Conservation (phyloP, 2,113 vertebrate species). For the Oncorhynchus nerka region DNA sequence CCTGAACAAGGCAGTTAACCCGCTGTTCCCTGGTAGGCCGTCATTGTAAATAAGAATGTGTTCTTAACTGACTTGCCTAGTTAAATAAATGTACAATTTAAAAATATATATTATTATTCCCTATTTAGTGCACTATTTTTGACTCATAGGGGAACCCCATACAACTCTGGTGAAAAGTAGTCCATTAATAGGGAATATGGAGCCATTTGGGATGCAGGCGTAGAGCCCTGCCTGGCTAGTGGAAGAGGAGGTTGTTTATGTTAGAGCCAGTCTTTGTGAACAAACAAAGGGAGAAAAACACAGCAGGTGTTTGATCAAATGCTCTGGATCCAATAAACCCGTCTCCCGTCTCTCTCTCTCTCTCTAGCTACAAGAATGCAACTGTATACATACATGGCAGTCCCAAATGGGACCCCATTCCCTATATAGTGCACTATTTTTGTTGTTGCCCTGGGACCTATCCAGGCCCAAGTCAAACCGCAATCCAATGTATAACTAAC, state of each 20-base stretch:
- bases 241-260: constrained; percentile 66
- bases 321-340: constrained; percentile 33
- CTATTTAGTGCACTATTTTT: no score
- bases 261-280: constrained; percentile 62
- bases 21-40: no score
- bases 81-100: no score
- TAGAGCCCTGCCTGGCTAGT: constrained; percentile 21
- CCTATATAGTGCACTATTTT: no score
- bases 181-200: constrained; percentile 1
- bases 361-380: background rate
- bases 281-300: constrained; percentile 59
- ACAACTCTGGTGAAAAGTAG: no score
- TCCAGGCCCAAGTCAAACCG: constrained; percentile 6
- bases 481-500: no score
- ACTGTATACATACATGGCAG: constrained; percentile 4
- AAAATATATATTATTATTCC: constrained; percentile 19
- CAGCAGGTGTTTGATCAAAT: constrained; percentile 37
- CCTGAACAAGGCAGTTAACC: no score
- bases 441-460: no score
- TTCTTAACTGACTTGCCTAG: no score
- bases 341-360: constrained; percentile 9
- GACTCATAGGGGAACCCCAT: no score
- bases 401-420: background rate
- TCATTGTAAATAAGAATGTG: no score
- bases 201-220: background rate